Evolutionary conservation across 2,888 invertebrate species (phyloP).

Genomic region (Caenorhabditis macrosperma): DNA sequence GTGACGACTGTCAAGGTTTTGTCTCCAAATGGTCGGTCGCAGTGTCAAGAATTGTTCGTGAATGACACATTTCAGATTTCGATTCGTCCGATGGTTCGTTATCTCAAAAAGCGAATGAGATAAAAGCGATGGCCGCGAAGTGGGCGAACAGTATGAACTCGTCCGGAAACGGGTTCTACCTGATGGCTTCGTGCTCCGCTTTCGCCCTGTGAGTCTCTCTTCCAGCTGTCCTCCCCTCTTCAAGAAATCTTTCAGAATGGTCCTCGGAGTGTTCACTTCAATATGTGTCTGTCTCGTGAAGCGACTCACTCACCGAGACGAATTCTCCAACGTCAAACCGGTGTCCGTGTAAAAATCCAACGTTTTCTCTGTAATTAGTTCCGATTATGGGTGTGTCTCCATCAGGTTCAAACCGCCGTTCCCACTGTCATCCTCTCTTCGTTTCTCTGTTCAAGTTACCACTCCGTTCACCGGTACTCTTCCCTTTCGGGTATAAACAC

Average conservation of each 20-base stretch:
- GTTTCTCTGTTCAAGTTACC: conserved; percentile 6
- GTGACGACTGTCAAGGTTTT: conserved; percentile 40
- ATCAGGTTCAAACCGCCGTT: conserved; percentile 14
- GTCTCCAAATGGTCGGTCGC: conserved; percentile 16
- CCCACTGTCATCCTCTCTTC: conserved; percentile 7
- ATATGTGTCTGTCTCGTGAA: conserved; percentile 37
- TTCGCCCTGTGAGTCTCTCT: conserved; percentile 28
- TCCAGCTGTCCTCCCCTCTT: conserved; percentile 1
- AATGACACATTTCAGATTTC: conserved; percentile 20
- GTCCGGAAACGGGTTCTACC: conserved; percentile 32
- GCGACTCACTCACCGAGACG: not conserved
- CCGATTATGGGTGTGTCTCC: conserved; percentile 1
- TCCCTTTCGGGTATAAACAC: conserved; percentile 9
- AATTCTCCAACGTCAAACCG: conserved; percentile 4
- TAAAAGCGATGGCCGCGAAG: conserved; percentile 38
- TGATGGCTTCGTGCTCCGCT: conserved; percentile 34
- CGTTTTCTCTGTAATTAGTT: conserved; percentile 9
- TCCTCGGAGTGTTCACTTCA: conserved; percentile 41
- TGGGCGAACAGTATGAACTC: conserved; percentile 38
- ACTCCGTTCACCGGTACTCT: conserved; percentile 21
- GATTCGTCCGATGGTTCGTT: conserved; percentile 6
- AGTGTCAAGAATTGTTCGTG: too few relatives aligned
- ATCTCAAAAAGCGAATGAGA: conserved; percentile 13
- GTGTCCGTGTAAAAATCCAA: conserved; percentile 37
- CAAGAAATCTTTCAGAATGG: conserved; percentile 30